These are phyloP conservation scores for Pocota personata DNA, from an alignment of 2,888 invertebrate species.

Conservation along the genomic window DNA sequence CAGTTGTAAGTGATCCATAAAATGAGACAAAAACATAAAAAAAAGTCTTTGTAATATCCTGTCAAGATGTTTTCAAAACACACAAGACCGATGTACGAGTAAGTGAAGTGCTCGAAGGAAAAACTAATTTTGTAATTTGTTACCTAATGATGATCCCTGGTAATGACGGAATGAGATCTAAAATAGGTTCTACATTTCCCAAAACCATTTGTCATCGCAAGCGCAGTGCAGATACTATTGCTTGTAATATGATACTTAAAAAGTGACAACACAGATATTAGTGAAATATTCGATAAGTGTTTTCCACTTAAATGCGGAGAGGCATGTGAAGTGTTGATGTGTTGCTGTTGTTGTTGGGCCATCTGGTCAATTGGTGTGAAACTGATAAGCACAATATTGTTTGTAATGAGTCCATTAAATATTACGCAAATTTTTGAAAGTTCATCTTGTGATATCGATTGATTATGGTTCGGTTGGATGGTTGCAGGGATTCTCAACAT, in stretches of 20 bases:
- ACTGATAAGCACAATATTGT: conserved; percentile 17
- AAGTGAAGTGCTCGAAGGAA: neutral
- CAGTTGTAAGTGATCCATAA: neutral
- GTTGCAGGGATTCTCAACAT: neutral
- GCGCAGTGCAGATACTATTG: conserved; percentile 26
- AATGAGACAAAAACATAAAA: neutral
- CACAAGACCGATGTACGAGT: neutral
- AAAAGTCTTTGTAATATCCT: conserved; percentile 74
- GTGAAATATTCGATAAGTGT: conserved; percentile 54
- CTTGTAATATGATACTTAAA: conserved; percentile 64
- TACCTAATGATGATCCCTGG: conserved; percentile 33
- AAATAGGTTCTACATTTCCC: conserved; percentile 41
- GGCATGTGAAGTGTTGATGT: conserved; percentile 19
- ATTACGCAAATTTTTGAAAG: conserved; percentile 25
- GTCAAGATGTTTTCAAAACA: conserved; percentile 78
- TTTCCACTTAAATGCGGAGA: conserved; percentile 41
- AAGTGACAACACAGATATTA: conserved; percentile 57
- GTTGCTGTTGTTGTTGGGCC: conserved; percentile 7
- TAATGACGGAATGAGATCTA: conserved; percentile 29
- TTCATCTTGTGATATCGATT: neutral
- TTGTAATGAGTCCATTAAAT: conserved; percentile 33
- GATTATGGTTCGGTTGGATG: neutral
- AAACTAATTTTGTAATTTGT: conserved; percentile 53
- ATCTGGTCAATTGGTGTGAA: conserved; percentile 55
- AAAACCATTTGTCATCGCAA: conserved; percentile 50